A percentile compares a stretch with the other conserved stretches of the same genome.
phyloP scores from a whole-genome alignment of 2,113 vertebrate genomes.

The Eleginops maclovinus region DNA sequence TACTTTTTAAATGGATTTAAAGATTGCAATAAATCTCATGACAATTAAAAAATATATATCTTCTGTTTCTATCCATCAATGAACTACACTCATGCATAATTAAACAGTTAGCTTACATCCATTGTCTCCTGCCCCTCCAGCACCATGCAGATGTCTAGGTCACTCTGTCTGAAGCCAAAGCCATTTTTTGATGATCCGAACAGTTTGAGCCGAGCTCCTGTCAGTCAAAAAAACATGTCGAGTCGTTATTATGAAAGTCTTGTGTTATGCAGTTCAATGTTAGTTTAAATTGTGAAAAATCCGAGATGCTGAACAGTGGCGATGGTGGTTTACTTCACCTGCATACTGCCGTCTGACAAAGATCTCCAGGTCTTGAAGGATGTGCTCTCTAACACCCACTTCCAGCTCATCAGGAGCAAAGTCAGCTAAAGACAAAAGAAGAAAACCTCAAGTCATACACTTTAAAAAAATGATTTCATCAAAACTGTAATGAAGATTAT shows the following conservation, averaged over 20 bases:
- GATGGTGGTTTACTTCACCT: conserved; percentile 78
- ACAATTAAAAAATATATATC: background rate
- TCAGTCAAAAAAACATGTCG: background rate
- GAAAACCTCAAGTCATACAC: background rate
- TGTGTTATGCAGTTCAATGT: background rate
- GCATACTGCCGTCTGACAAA: conserved; percentile 90
- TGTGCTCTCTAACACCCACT: conserved; percentile 89
- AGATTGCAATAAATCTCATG: background rate
- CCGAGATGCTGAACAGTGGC: background rate
- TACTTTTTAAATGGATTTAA: background rate
- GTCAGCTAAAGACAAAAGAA: conserved; percentile 78
- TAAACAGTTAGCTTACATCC: conserved; percentile 79
- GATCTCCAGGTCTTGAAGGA: conserved; percentile 89
- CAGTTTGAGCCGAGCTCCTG: conserved; percentile 90
- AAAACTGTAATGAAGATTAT: background rate
- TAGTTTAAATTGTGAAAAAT: background rate
- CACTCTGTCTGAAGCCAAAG: conserved; percentile 96
- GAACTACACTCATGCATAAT: background rate
- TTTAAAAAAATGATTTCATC: background rate
- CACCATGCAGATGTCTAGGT: conserved; percentile 96
- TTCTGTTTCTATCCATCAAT: background rate
- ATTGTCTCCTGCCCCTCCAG: conserved; percentile 89
- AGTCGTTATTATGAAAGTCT: background rate
- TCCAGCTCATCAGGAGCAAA: conserved; percentile 90
- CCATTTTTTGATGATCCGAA: conserved; percentile 98